Percentiles rank a stretch among this genome's conserved stretches.
Evolutionary conservation across 92 coral and sea anemone genomes (phyloP).

Genomic region (Metridium senile): DNA sequence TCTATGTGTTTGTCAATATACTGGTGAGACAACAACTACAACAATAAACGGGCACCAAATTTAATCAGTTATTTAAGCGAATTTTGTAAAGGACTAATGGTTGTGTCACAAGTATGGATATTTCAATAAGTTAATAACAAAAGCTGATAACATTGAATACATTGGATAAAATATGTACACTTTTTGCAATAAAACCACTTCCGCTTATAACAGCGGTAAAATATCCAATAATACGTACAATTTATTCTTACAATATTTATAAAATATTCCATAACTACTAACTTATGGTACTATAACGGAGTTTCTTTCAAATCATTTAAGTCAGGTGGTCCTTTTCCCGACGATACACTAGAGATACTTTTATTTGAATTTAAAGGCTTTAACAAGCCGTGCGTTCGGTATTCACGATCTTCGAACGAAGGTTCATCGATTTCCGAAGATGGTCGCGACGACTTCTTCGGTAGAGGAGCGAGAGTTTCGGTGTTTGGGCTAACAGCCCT

Average conservation of each 20-base stretch:
- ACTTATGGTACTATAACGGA: slow-evolving; percentile 49
- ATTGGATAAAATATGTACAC: slow-evolving; percentile 1
- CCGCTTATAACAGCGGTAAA: not conserved
- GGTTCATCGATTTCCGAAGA: slow-evolving; percentile 70
- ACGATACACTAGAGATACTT: slow-evolving; percentile 39
- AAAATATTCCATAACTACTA: not conserved
- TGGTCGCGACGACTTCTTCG: slow-evolving; percentile 81
- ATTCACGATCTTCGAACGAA: slow-evolving; percentile 62
- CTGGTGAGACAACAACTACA: too few relatives aligned
- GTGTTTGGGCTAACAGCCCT: slow-evolving; percentile 76
- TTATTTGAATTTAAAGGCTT: slow-evolving; percentile 70
- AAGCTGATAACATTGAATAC: not conserved
- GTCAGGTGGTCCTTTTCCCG: slow-evolving; percentile 59
- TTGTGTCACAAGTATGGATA: not conserved
- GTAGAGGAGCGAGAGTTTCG: slow-evolving; percentile 69
- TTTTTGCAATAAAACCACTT: not conserved
- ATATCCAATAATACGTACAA: not conserved
- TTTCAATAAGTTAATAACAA: not conserved
- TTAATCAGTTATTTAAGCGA: not conserved
- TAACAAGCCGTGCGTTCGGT: slow-evolving; percentile 45
- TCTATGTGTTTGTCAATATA: not conserved
- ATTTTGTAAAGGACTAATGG: not conserved
- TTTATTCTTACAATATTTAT: not conserved
- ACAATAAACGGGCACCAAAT: not conserved
- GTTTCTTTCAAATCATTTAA: slow-evolving; percentile 80